A percentile compares a stretch with the other conserved stretches of the same genome.
Evolutionary conservation across 2,888 invertebrate species (phyloP).

Genomic region (Lithophane leautieri): DNA sequence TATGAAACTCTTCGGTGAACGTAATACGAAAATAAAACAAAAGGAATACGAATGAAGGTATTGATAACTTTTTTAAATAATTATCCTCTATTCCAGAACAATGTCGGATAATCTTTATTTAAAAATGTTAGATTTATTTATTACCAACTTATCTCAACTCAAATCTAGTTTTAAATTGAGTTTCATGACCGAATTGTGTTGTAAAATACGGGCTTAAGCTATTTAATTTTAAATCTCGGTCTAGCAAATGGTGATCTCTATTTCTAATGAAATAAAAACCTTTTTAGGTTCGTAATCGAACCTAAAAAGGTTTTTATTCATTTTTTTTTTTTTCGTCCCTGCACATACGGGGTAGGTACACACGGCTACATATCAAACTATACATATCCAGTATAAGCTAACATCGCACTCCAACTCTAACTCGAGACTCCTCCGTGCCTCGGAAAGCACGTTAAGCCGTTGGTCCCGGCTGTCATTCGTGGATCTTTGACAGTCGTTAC

Average conservation of each 20-base stretch:
- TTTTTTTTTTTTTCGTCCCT: background rate
- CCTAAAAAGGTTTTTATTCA: background rate
- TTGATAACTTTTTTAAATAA: background rate
- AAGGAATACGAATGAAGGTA: background rate
- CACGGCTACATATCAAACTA: too few species aligned
- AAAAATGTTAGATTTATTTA: slow-evolving; percentile 12
- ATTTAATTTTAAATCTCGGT: slow-evolving; percentile 26
- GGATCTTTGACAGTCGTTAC: too few species aligned
- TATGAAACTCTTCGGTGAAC: slow-evolving; percentile 39
- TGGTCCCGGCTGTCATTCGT: too few species aligned
- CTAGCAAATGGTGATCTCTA: background rate
- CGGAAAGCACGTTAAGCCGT: too few species aligned
- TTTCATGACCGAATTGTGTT: slow-evolving; percentile 3
- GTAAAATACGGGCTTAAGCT: background rate
- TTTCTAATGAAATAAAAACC: too few species aligned
- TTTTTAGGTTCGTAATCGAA: too few species aligned
- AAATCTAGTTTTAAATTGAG: slow-evolving; percentile 23
- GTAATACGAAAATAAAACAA: slow-evolving; percentile 4
- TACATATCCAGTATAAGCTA: too few species aligned
- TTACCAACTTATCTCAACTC: slow-evolving; percentile 7
- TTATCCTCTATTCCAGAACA: background rate
- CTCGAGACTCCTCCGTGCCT: too few species aligned
- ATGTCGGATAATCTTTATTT: slow-evolving; percentile 3
- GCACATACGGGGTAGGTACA: too few species aligned
- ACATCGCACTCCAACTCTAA: too few species aligned